These are phyloP conservation scores for Bellardia bayeri DNA, from an alignment of 2,888 invertebrate species.

Conservation along the genomic window DNA sequence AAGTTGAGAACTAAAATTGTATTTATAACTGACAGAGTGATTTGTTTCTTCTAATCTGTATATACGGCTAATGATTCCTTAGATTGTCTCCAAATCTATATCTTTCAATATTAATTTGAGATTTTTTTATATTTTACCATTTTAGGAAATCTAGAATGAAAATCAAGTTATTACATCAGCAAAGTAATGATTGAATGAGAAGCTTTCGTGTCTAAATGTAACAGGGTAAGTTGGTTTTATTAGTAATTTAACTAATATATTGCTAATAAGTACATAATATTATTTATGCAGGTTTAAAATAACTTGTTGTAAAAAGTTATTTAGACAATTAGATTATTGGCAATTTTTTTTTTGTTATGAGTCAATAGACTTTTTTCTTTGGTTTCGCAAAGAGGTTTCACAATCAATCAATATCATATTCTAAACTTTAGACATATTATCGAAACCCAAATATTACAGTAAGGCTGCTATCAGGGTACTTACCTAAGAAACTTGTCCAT, in stretches of 20 bases:
- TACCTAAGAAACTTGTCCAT: too few species aligned
- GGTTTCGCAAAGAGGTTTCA: too few species aligned
- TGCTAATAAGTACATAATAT: too few species aligned
- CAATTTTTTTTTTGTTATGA: too few species aligned
- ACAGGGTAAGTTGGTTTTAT: background rate
- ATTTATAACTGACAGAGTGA: conserved; percentile 39
- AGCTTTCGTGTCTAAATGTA: background rate
- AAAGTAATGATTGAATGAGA: background rate
- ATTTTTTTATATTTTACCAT: conserved; percentile 5
- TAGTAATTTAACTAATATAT: background rate
- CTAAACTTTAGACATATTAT: too few species aligned
- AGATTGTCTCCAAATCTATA: background rate
- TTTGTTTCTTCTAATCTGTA: conserved; percentile 50
- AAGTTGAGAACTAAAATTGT: conserved; percentile 23
- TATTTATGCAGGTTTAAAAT: too few species aligned
- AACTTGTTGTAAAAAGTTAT: too few species aligned
- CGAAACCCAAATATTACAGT: too few species aligned
- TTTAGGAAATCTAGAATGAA: background rate
- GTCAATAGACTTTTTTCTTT: too few species aligned
- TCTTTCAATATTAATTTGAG: conserved; percentile 15
- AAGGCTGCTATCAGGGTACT: too few species aligned
- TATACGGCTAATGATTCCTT: conserved; percentile 7
- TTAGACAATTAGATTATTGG: too few species aligned
- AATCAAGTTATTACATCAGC: background rate
- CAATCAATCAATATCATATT: too few species aligned